Evolutionary conservation across 2,113 vertebrate genomes (phyloP), one percentile per base, ranked within the genome.

Genomic region (Aythya baeri): DNA sequence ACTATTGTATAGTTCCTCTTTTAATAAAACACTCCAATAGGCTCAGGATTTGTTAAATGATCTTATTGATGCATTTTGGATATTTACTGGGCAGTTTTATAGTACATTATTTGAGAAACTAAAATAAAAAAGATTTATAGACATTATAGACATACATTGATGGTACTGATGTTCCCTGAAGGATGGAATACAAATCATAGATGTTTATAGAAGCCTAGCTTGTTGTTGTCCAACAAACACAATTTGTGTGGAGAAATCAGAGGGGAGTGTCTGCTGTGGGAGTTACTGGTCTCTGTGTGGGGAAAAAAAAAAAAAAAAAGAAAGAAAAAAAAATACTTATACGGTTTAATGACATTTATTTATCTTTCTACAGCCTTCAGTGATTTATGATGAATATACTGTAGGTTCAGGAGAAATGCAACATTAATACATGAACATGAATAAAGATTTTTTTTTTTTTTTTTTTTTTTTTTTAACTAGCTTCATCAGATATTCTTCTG

Each of bases 351-450:
- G 36, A 81, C 25, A 59, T 3, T 29, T 83, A 38, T 50, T 85
- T 86, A 13, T 93, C 86, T 88, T 75, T 92, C 57, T 79, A 20
- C 13, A 87, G 23, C 9, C 17, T 88, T 84, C 75, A 52, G 21
- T 71, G 90, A 63, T 95, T 91, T 94, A 68, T 73, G 44, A 95
- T 70, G 36, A 82, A 32, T 10, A 25, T 25, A 4, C 29, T 92
- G 50, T n/a, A 62, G 52, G 86, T 59, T 18, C 57, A 86, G 70
- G 62, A 94, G 94, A 96, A 94, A 86, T 50, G 25, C 3, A 76
- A 6, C 21, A 46, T 78, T 34, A 62, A 34, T 46, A 10, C 20
- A 65, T 13, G 3, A 41, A 54, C 5, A 29, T 57, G 66, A 54
- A n/a, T 38, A 57, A 43, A 65, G 15, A 11, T 5, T 65, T 11